Percentiles rank a stretch among this genome's conserved stretches.
Evolutionary conservation across 2,888 invertebrate species (phyloP).

Genomic region (Rhingia rostrata): DNA sequence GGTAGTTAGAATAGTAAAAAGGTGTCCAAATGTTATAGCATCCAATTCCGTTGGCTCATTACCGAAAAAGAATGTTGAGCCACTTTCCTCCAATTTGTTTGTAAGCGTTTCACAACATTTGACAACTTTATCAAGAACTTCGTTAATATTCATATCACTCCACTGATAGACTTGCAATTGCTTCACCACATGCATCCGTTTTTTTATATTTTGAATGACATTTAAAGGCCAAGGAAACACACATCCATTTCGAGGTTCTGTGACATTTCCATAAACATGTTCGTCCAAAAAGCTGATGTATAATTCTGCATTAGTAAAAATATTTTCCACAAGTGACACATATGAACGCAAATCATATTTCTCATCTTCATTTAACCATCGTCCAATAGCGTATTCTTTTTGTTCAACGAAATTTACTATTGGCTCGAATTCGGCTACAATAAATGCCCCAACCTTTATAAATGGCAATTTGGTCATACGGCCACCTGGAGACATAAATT

Average conservation of each 20-base stretch:
- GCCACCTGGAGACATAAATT: conserved; percentile 97
- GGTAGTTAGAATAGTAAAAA: conserved; percentile 97
- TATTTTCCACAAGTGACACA: conserved; percentile 94
- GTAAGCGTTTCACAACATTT: conserved; percentile 94
- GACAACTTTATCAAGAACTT: conserved; percentile 88
- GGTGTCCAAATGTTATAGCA: conserved; percentile 97
- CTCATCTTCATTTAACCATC: conserved; percentile 88
- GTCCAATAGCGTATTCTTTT: conserved; percentile 91
- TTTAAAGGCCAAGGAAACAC: conserved; percentile 97
- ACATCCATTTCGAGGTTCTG: conserved; percentile 92
- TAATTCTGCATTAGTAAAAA: conserved; percentile 93
- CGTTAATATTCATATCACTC: conserved; percentile 90
- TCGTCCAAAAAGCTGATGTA: conserved; percentile 95
- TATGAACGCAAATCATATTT: conserved; percentile 97
- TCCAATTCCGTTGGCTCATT: conserved; percentile 96
- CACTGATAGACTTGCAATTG: conserved; percentile 91
- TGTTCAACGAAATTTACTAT: conserved; percentile 94
- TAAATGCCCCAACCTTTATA: conserved; percentile 93
- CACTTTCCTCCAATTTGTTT: conserved; percentile 90
- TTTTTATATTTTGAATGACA: conserved; percentile 90
- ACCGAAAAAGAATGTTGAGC: conserved; percentile 90
- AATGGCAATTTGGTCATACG: conserved; percentile 90
- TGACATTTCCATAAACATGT: conserved; percentile 91
- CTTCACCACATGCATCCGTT: conserved; percentile 87
- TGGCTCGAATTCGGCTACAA: conserved; percentile 95